A percentile compares a stretch with the other conserved stretches of the same genome.
phyloP scores from a whole-genome alignment of 1,140 invertebrate genomes.

The Drosophila kanapiae region DNA sequence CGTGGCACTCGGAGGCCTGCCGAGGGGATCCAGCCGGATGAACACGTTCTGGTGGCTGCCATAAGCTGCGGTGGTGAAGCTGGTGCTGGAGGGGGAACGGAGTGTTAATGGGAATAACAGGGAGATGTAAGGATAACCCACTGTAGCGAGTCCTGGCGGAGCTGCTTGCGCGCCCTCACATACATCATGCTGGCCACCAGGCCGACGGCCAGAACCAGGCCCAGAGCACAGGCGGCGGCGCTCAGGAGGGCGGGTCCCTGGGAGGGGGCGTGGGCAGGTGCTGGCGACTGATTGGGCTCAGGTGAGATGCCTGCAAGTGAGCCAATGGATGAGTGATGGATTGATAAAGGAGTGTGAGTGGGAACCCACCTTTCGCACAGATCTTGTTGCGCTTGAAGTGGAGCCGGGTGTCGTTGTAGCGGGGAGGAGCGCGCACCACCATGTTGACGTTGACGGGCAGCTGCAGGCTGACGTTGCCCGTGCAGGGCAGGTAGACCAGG shows the following conservation, averaged over 20 bases:
- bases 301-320: constrained; percentile 71
- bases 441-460: constrained; percentile 94
- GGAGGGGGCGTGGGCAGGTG: constrained; percentile 81
- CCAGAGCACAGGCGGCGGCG: constrained; percentile 92
- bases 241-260: constrained; percentile 80
- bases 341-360: background rate
- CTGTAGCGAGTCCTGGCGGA: constrained; percentile 91
- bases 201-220: constrained; percentile 90
- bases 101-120: constrained; percentile 9
- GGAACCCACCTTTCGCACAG: constrained; percentile 91
- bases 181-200: constrained; percentile 91
- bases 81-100: constrained; percentile 85
- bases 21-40: constrained; percentile 89
- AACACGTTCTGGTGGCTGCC: constrained; percentile 90
- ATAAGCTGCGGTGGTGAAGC: constrained; percentile 89
- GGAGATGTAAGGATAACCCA: constrained; percentile 85
- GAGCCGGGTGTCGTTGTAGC: constrained; percentile 89
- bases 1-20: constrained; percentile 90
- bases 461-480: constrained; percentile 88
- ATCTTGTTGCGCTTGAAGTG: constrained; percentile 95
- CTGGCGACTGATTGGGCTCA: constrained; percentile 81
- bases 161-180: constrained; percentile 91
- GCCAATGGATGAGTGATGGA: constrained; percentile 22
- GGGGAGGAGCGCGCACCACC: constrained; percentile 88
- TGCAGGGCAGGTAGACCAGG: constrained; percentile 91